Percentiles rank a stretch among this genome's conserved stretches.
phyloP scores from a whole-genome alignment of 1,140 invertebrate species.

The Archivesica marissinica region DNA sequence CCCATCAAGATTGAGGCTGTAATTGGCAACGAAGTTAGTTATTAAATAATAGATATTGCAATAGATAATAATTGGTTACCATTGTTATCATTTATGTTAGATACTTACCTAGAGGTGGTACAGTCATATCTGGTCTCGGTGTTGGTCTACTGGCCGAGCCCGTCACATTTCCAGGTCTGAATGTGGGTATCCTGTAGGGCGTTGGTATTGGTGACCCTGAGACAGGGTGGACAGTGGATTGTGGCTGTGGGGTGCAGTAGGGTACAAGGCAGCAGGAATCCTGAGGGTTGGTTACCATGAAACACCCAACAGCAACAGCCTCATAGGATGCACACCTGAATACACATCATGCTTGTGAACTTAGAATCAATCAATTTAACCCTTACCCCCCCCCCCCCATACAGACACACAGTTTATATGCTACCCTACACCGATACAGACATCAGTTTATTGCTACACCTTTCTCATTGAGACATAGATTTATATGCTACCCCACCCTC shows the following conservation, averaged over 20 bases:
- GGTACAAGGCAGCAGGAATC: slow-evolving; percentile 74
- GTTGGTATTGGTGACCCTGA: slow-evolving; percentile 41
- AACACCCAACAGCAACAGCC: slow-evolving; percentile 66
- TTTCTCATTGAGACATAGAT: no score
- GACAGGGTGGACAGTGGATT: background rate
- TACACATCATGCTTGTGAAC: background rate
- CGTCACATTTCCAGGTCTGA: slow-evolving; percentile 66
- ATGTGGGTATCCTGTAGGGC: slow-evolving; percentile 67
- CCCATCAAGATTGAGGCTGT: no score
- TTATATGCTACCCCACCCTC: no score
- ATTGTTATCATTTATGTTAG: no score
- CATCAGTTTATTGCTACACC: no score
- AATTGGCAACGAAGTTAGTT: no score
- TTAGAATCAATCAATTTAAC: no score
- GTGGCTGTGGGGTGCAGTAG: slow-evolving; percentile 57
- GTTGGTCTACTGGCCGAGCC: slow-evolving; percentile 67
- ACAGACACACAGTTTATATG: no score
- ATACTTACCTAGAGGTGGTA: slow-evolving; percentile 68
- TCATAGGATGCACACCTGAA: slow-evolving; percentile 73
- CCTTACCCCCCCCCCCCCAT: no score
- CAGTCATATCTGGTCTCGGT: slow-evolving; percentile 64
- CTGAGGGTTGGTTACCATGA: slow-evolving; percentile 67
- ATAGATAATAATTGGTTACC: no score
- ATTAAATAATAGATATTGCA: no score
- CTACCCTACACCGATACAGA: no score